Evolutionary conservation across 2,888 invertebrate species (phyloP), one percentile per base, ranked within the genome.

Genomic region (Drosophila buzzatii): DNA sequence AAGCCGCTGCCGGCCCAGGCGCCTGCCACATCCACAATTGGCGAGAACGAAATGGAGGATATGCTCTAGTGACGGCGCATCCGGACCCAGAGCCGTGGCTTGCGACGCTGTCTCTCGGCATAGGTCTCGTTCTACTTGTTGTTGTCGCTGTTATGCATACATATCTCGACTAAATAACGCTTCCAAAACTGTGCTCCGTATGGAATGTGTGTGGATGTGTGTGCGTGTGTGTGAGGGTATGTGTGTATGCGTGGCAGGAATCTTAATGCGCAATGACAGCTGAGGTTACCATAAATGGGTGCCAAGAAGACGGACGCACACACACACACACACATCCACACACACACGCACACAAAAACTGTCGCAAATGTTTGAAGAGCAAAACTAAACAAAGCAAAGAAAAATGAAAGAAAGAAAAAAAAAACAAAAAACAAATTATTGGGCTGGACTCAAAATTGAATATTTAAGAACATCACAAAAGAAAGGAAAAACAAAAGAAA

Each of bases 361-460:
- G 72, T 73, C 70, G 85, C 75, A 77, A 69, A 52, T 59, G 65
- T 76, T 73, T 64, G 70, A 81, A 73, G 72, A 79, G 73, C 70
- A 81, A 72, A 75, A 60, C 39, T 53, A 64, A 62, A 74, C 60
- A 70, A 70, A 59, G 35, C 70, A 59, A 57, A 52, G 45, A 31
- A 59, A 61, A 63, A 33, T 33, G 9, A 60, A 37, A 35, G 12
- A 35, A 2, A 42, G 70, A 57, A 51, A 49, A 59, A 51, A 57
- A 44, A 67, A 63, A 58, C 55, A 65, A 68, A 55, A 64, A 64
- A 73, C 74, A 76, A 78, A 76, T 84, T 90, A 85, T 91, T 91
- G 91, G 91, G 91, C 91, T 91, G 91, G 91, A 83, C 91, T 91
- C 90, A 91, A 91, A 91, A 87, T 74, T 82, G 81, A 82, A 73